phyloP scores from a whole-genome alignment of 2,888 invertebrate species.

The Ectemnius lituratus region DNA sequence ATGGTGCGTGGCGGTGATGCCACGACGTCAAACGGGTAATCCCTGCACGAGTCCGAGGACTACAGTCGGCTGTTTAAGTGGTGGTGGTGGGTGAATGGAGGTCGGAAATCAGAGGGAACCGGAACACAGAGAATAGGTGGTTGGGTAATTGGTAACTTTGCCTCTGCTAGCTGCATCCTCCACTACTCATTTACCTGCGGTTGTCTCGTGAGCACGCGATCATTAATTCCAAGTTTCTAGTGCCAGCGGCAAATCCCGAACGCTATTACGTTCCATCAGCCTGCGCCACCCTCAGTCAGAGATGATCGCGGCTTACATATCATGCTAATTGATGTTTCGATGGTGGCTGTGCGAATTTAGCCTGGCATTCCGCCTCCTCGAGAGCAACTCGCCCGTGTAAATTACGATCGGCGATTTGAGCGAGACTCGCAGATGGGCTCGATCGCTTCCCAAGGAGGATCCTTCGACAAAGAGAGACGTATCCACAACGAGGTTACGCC shows the following conservation, averaged over 20 bases:
- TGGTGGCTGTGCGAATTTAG: too few relatives aligned
- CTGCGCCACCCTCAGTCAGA: too few relatives aligned
- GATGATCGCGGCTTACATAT: too few relatives aligned
- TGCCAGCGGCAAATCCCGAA: too few relatives aligned
- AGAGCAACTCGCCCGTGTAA: too few relatives aligned
- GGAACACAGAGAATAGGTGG: slow-evolving; percentile 42
- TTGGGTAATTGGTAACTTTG: slow-evolving; percentile 44
- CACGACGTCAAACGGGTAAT: slow-evolving; percentile 62
- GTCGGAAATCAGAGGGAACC: slow-evolving; percentile 6
- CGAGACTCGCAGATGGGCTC: too few relatives aligned
- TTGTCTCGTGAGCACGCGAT: slow-evolving; percentile 6
- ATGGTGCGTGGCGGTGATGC: slow-evolving; percentile 44
- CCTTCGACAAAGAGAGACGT: slow-evolving; percentile 22
- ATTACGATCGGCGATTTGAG: too few relatives aligned
- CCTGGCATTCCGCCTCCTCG: too few relatives aligned
- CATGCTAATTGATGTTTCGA: too few relatives aligned
- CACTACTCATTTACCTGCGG: slow-evolving; percentile 5
- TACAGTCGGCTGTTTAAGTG: slow-evolving; percentile 18
- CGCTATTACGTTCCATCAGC: too few relatives aligned
- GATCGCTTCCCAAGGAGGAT: slow-evolving; percentile 9
- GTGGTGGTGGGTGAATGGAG: slow-evolving; percentile 18
- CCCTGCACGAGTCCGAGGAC: slow-evolving; percentile 51
- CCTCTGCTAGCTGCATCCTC: neutral
- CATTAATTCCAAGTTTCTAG: neutral
- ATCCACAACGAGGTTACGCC: slow-evolving; percentile 65